Evolutionary conservation across 2,113 vertebrate species (phyloP).

Genomic region (Cyrtonyx montezumae): DNA sequence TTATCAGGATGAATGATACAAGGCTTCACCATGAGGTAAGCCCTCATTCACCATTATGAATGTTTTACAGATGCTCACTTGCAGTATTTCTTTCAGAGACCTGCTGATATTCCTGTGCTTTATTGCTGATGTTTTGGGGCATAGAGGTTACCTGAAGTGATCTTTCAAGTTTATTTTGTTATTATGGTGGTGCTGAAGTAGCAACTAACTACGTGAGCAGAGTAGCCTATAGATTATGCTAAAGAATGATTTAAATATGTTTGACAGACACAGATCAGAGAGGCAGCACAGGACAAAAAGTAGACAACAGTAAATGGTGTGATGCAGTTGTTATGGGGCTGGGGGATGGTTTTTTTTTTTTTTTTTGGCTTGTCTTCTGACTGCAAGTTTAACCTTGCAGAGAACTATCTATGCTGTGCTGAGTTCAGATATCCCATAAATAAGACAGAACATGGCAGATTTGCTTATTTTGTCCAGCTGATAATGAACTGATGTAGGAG

Average conservation of each 20-base stretch:
- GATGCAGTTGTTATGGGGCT: not conserved
- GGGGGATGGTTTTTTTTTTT: not conserved
- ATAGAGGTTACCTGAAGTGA: not conserved
- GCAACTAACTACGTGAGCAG: not conserved
- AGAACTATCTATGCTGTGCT: not conserved
- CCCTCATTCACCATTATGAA: not conserved
- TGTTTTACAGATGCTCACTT: not conserved
- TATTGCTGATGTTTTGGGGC: not conserved
- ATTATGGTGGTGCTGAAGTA: not conserved
- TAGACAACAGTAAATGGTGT: not conserved
- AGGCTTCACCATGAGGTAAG: conserved; percentile 92
- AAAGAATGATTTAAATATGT: not conserved
- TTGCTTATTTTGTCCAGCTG: not conserved
- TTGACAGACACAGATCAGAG: not conserved
- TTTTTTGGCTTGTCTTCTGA: not conserved
- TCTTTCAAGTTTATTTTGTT: not conserved
- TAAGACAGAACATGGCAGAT: not conserved
- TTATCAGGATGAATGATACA: conserved; percentile 95
- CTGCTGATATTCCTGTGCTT: not conserved
- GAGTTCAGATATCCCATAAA: not conserved
- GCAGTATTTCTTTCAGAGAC: not conserved
- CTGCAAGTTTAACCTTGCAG: not conserved
- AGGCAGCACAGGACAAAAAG: not conserved
- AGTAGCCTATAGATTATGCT: not conserved
- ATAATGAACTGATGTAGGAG: not conserved